These are phyloP conservation scores for Aplocera efformata DNA, from an alignment of 2,888 invertebrate genomes.

Conservation along the genomic window DNA sequence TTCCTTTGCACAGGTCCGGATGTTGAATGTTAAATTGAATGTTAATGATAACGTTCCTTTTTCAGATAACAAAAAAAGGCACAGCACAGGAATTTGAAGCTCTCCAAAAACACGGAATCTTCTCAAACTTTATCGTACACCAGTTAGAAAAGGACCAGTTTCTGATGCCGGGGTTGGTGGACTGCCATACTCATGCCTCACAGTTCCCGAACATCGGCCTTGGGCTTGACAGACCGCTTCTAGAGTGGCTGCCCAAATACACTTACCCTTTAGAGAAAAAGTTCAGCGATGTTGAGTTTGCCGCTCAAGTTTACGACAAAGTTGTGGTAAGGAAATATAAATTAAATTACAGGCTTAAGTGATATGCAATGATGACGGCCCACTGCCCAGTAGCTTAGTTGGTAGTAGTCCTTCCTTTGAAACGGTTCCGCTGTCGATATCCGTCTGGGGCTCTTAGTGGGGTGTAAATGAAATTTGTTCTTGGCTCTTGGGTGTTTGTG, in stretches of 20 bases:
- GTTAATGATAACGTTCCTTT: not conserved
- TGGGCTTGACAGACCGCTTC: constrained; percentile 87
- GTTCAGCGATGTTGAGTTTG: constrained; percentile 85
- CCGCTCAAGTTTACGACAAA: constrained; percentile 84
- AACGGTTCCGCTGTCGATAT: too few species aligned
- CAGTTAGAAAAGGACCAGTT: constrained; percentile 77
- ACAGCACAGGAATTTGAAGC: constrained; percentile 40
- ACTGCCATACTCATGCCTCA: constrained; percentile 94
- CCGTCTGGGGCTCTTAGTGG: too few species aligned
- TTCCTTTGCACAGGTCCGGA: not conserved
- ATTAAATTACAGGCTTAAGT: too few species aligned
- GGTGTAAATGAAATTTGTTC: too few species aligned
- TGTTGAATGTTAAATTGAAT: too few species aligned
- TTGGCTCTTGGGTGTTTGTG: too few species aligned
- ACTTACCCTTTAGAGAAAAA: constrained; percentile 91
- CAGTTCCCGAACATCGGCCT: constrained; percentile 93
- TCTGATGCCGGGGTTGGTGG: constrained; percentile 92
- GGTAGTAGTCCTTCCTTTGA: too few species aligned
- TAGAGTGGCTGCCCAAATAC: constrained; percentile 92
- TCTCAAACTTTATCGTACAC: constrained; percentile 38
- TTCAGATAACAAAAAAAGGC: constrained; percentile 54
- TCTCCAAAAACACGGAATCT: constrained; percentile 32
- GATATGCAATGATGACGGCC: too few species aligned
- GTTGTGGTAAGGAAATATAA: constrained; percentile 89
- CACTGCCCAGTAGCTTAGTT: too few species aligned